phyloP scores from a whole-genome alignment of 2,113 vertebrate species.

The Lates calcarifer region DNA sequence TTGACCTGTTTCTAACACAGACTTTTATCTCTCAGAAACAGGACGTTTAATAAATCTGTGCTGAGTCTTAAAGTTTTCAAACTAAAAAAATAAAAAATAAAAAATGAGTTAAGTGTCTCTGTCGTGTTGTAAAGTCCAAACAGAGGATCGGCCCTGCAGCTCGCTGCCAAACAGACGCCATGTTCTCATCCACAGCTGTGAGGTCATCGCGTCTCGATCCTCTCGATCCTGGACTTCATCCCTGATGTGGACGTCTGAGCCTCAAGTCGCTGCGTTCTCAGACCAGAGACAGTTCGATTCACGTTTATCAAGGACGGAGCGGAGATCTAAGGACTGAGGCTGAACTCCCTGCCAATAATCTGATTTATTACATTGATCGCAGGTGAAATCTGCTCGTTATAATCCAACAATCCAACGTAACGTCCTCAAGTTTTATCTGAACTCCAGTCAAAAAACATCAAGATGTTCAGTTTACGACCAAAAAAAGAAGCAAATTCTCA shows the following conservation, averaged over 20 bases:
- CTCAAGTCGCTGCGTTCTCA: neutral
- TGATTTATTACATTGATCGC: neutral
- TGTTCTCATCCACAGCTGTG: slow-evolving; percentile 11
- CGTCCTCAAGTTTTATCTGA: too few species aligned
- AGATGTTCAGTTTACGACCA: too few species aligned
- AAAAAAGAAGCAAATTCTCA: too few species aligned
- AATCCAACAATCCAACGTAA: too few species aligned
- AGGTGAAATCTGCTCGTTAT: too few species aligned
- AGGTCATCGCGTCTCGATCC: slow-evolving; percentile 3
- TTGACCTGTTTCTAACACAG: too few species aligned
- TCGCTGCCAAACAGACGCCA: slow-evolving; percentile 1
- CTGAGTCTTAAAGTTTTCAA: neutral
- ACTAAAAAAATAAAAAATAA: neutral
- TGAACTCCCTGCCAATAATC: neutral
- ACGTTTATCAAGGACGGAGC: neutral
- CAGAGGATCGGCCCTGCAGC: slow-evolving; percentile 1
- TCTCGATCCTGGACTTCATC: neutral
- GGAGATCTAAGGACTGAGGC: too few species aligned
- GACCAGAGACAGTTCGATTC: neutral
- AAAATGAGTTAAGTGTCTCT: too few species aligned
- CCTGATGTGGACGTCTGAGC: neutral
- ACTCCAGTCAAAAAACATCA: too few species aligned
- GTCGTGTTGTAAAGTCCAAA: neutral
- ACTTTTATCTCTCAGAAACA: too few species aligned
- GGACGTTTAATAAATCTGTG: too few species aligned